Evolutionary conservation across 2,113 vertebrate species (phyloP).

Genomic region (Pyxicephalus adspersus): DNA sequence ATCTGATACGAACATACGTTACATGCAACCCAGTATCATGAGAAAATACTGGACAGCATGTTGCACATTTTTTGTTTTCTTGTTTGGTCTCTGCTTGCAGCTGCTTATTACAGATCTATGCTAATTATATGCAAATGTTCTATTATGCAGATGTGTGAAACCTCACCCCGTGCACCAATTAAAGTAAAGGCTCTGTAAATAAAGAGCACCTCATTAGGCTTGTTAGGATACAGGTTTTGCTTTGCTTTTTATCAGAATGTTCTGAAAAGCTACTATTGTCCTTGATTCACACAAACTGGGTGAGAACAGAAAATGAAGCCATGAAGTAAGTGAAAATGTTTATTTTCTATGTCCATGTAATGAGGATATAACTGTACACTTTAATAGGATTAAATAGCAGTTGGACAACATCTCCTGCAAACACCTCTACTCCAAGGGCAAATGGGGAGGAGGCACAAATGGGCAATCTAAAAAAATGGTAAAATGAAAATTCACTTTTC

Average conservation of each 20-base stretch:
- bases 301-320: not conserved
- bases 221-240: constrained; percentile 37
- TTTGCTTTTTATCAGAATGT: constrained; percentile 6
- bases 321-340: not conserved
- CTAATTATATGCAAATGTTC: constrained; percentile 50
- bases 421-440: no score
- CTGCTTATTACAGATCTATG: constrained; percentile 51
- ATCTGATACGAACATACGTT: no score
- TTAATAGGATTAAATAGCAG: no score
- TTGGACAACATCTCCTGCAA: no score
- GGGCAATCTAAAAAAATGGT: no score
- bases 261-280: constrained; percentile 1
- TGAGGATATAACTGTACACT: no score
- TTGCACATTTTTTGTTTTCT: constrained; percentile 29
- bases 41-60: constrained; percentile 4
- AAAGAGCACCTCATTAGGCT: constrained; percentile 53
- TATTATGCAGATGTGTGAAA: constrained; percentile 45
- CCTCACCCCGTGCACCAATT: constrained; percentile 52
- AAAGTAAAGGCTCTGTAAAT: constrained; percentile 46
- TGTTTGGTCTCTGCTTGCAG: constrained; percentile 17
- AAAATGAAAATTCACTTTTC: no score
- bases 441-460: no score
- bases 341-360: not conserved
- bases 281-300: not conserved
- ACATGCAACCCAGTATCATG: not conserved